Evolutionary conservation across 2,797 vertebrate genomes (phyloP).

Genomic region (Mormyrops attenuatus): DNA sequence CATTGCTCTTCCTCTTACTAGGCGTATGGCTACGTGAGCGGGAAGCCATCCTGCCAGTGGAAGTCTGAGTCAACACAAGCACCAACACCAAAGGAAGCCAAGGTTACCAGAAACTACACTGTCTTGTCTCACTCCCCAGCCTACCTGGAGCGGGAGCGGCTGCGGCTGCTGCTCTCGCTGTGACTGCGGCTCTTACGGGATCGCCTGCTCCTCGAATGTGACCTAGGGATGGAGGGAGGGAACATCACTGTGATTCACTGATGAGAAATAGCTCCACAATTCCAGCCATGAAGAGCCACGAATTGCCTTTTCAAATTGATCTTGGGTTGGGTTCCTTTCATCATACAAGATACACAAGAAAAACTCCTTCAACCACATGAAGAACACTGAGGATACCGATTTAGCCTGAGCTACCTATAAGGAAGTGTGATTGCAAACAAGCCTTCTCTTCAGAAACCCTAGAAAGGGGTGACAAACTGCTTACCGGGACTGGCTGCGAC

Average conservation of each 20-base stretch:
- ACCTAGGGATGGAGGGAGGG: slow-evolving; percentile 56
- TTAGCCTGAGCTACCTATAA: neutral
- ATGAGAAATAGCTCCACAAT: neutral
- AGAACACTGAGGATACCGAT: neutral
- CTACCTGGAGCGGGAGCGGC: slow-evolving; percentile 82
- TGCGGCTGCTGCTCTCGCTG: slow-evolving; percentile 81
- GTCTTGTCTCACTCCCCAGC: neutral
- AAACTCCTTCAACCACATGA: neutral
- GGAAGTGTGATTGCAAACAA: neutral
- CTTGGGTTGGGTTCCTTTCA: neutral
- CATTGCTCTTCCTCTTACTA: slow-evolving; percentile 70
- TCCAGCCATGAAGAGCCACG: neutral
- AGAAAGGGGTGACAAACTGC: neutral
- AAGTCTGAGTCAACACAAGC: slow-evolving; percentile 6
- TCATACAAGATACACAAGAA: neutral
- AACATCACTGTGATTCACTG: no score
- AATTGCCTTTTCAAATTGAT: neutral
- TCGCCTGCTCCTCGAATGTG: slow-evolving; percentile 85
- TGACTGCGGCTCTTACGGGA: slow-evolving; percentile 88
- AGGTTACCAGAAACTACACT: neutral
- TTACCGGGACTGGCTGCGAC: slow-evolving; percentile 83
- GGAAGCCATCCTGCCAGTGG: slow-evolving; percentile 68
- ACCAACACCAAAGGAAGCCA: neutral
- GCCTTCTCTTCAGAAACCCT: neutral
- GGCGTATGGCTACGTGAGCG: slow-evolving; percentile 75